These are phyloP conservation scores for Hestina assimilis DNA, from an alignment of 1,140 invertebrate species.

Conservation along the genomic window DNA sequence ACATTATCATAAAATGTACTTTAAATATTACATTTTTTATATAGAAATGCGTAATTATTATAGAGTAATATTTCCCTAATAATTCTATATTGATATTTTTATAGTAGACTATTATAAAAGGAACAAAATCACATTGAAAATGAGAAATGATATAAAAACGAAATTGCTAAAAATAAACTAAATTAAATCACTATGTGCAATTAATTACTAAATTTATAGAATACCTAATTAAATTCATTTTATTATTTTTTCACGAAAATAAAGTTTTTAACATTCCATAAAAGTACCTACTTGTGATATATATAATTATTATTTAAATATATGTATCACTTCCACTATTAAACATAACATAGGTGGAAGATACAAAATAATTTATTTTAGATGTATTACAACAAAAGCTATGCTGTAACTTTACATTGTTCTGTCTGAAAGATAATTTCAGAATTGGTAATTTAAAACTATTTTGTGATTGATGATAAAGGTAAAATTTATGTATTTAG, in stretches of 20 bases:
- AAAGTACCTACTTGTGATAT: conserved; percentile 30
- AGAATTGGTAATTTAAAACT: background rate
- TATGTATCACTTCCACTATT: conserved; percentile 6
- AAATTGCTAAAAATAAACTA: conserved; percentile 31
- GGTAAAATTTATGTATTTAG: background rate
- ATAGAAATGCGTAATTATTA: conserved; percentile 28
- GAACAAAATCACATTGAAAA: conserved; percentile 63
- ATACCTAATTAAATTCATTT: conserved; percentile 48
- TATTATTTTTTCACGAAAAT: conserved; percentile 50
- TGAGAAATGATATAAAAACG: conserved; percentile 24
- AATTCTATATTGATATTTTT: conserved; percentile 44
- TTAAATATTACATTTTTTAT: conserved; percentile 17
- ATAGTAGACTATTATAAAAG: conserved; percentile 49
- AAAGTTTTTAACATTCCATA: conserved; percentile 57
- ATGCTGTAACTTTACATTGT: background rate
- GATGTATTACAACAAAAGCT: background rate
- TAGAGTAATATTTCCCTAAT: conserved; percentile 32
- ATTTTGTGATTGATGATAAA: background rate
- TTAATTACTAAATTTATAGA: conserved; percentile 33
- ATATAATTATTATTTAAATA: conserved; percentile 10
- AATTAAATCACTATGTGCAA: conserved; percentile 60
- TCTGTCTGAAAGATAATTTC: background rate
- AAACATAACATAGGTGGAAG: background rate
- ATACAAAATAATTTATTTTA: background rate
- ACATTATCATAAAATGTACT: conserved; percentile 16